phyloP scores from a whole-genome alignment of 2,797 vertebrate genomes.

The Gallirallus australis region DNA sequence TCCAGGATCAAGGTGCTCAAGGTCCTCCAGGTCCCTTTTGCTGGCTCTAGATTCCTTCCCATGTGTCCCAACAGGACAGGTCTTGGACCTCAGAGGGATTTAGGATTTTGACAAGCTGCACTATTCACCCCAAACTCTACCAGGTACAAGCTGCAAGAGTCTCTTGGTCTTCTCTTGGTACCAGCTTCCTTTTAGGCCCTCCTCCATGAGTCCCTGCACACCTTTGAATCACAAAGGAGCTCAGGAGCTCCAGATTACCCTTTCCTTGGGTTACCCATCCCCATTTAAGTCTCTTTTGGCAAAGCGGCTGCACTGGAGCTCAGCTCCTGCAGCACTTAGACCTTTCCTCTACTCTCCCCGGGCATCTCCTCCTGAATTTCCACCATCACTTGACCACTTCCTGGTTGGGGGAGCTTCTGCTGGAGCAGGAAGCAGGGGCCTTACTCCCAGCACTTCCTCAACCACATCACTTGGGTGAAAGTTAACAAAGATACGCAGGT shows the following conservation, averaged over 20 bases:
- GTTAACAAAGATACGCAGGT: fast-evolving
- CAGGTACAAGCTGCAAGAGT: not conserved
- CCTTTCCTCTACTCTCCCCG: not conserved
- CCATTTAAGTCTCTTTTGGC: not conserved
- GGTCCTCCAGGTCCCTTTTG: not conserved
- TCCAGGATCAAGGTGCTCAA: not conserved
- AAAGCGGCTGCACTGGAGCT: not conserved
- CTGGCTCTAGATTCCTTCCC: not conserved
- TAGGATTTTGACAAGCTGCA: not conserved
- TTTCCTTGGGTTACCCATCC: not conserved
- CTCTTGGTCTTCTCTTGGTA: not conserved
- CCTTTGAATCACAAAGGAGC: not conserved
- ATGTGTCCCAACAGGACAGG: not conserved
- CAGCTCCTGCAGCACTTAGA: not conserved
- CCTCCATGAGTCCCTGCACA: not conserved
- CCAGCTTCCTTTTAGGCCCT: not conserved
- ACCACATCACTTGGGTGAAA: not conserved
- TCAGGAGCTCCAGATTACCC: not conserved
- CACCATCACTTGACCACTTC: not conserved
- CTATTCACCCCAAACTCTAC: not conserved
- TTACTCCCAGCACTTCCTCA: not conserved
- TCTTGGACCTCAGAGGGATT: not conserved
- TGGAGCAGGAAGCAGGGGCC: not conserved
- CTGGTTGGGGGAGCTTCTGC: fast-evolving
- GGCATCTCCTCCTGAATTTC: not conserved